A percentile compares a stretch with the other conserved stretches of the same genome.
These are phyloP conservation scores for Hippopotamus amphibius DNA, from an alignment of 2,113 vertebrate genomes.

Conservation along the genomic window DNA sequence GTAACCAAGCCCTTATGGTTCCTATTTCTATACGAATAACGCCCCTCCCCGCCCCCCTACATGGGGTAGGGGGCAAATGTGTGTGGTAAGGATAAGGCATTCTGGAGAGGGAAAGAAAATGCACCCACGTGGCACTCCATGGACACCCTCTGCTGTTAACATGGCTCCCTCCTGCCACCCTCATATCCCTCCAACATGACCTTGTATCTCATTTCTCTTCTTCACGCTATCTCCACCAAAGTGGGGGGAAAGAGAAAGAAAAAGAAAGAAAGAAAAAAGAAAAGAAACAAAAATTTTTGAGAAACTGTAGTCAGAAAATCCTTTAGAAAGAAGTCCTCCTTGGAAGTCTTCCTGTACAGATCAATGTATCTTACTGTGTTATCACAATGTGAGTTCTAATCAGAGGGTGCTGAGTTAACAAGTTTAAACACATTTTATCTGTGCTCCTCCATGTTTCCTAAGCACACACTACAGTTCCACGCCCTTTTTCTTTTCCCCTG, in stretches of 20 bases:
- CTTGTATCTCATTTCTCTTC: slow-evolving; percentile 34
- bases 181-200: background rate
- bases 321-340: slow-evolving; percentile 39
- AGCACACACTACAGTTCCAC: background rate
- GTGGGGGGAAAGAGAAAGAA: background rate
- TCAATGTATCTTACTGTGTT: background rate
- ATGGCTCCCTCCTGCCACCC: background rate
- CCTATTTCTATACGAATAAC: background rate
- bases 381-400: slow-evolving; percentile 7
- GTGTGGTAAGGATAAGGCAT: background rate
- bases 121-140: background rate
- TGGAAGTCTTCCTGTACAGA: background rate
- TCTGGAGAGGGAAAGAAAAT: slow-evolving; percentile 12
- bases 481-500: background rate
- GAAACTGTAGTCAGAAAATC: background rate
- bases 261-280: background rate
- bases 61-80: background rate
- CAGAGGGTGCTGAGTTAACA: background rate
- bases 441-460: background rate
- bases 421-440: background rate
- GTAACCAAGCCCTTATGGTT: background rate
- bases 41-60: background rate
- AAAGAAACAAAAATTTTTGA: background rate
- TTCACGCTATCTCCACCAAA: background rate
- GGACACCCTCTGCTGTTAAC: background rate